Percentiles rank a stretch among this genome's conserved stretches.
Evolutionary conservation across 2,797 vertebrate genomes (phyloP).

Genomic region (Eidolon dupreanum): DNA sequence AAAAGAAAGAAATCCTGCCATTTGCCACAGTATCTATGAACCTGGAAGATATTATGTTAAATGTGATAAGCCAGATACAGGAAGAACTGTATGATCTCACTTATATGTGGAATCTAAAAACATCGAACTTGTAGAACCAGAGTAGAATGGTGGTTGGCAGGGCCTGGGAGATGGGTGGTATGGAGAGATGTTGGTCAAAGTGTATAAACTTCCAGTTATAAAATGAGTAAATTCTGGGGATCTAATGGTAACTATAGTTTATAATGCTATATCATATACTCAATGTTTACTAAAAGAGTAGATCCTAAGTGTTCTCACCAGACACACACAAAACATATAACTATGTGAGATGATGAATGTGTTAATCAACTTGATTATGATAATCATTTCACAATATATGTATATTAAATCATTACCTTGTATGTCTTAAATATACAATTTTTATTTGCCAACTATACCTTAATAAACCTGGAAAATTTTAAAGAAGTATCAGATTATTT

Average conservation of each 20-base stretch:
- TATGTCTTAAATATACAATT: background rate
- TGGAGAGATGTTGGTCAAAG: background rate
- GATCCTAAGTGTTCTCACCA: no score
- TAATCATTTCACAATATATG: background rate
- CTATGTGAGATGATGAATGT: no score
- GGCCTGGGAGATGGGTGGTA: background rate
- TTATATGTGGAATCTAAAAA: background rate
- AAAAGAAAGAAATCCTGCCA: background rate
- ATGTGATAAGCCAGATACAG: background rate
- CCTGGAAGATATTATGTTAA: background rate
- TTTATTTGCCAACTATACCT: background rate
- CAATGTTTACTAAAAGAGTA: background rate
- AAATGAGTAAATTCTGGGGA: background rate
- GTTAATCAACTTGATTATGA: background rate
- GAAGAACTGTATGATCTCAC: background rate
- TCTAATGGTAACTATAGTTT: background rate
- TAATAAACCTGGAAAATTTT: background rate
- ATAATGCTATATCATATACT: background rate
- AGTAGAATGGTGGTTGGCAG: background rate
- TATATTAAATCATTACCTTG: background rate
- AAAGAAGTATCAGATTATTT: background rate
- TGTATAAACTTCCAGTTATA: background rate
- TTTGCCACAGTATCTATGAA: background rate
- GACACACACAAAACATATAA: no score
- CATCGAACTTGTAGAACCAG: background rate